Conservation (phyloP, 2,797 vertebrate genomes). For the Acanthopagrus latus region DNA sequence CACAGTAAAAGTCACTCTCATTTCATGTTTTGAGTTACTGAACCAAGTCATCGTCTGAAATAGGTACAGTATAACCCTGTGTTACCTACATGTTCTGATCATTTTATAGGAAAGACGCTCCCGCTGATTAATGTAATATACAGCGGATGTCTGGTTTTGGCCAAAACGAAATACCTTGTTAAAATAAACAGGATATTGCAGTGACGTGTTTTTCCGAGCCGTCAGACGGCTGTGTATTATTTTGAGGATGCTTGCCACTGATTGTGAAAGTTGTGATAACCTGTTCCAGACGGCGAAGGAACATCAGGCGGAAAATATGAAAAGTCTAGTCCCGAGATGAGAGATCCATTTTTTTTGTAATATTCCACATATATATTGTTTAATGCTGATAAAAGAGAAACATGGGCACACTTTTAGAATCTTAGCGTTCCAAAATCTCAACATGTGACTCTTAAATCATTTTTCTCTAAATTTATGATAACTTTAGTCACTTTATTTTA, state of each 20-base stretch:
- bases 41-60: slow-evolving; percentile 36
- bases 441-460: not conserved
- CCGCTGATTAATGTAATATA: slow-evolving; percentile 59
- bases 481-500: too few relatives aligned
- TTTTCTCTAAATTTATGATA: not conserved
- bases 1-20: slow-evolving; percentile 80
- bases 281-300: slow-evolving; percentile 50
- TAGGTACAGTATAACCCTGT: not conserved
- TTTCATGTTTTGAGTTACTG: slow-evolving; percentile 46
- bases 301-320: slow-evolving; percentile 73
- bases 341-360: slow-evolving; percentile 37
- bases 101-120: slow-evolving; percentile 63
- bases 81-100: slow-evolving; percentile 43
- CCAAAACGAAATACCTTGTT: slow-evolving; percentile 55
- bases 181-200: slow-evolving; percentile 81
- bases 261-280: slow-evolving; percentile 74
- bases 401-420: not conserved
- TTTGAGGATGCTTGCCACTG: slow-evolving; percentile 71
- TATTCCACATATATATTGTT: slow-evolving; percentile 29
- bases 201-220: slow-evolving; percentile 80
- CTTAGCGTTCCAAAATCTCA: not conserved
- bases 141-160: slow-evolving; percentile 60
- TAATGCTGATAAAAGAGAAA: not conserved
- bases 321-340: slow-evolving; percentile 49
- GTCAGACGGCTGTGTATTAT: slow-evolving; percentile 64